These are phyloP conservation scores for Thera britannica DNA, from an alignment of 2,888 invertebrate species.

Conservation along the genomic window DNA sequence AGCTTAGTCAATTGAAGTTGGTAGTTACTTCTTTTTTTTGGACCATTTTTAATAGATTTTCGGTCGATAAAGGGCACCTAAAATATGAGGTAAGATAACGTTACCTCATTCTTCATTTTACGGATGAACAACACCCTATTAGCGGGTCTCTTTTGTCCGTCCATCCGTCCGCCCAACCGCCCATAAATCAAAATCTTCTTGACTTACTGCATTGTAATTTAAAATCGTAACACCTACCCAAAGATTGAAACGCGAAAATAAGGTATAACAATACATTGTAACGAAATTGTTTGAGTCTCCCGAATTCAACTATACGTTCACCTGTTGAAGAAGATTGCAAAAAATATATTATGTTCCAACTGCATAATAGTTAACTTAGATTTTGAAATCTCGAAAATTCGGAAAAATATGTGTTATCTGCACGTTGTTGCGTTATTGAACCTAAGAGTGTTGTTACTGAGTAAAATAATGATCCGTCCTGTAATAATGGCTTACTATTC, in stretches of 20 bases:
- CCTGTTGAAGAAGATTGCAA: neutral
- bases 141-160: slow-evolving; percentile 43
- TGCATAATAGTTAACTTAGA: neutral
- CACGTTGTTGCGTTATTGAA: neutral
- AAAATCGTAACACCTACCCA: slow-evolving; percentile 42
- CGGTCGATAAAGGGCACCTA: slow-evolving; percentile 17
- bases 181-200: slow-evolving; percentile 46
- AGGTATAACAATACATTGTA: slow-evolving; percentile 22
- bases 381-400: neutral
- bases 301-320: neutral
- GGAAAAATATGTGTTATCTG: neutral
- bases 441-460: neutral
- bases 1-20: slow-evolving; percentile 37
- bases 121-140: slow-evolving; percentile 42
- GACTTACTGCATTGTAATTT: slow-evolving; percentile 44
- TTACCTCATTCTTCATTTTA: slow-evolving; percentile 39
- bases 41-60: slow-evolving; percentile 21
- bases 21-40: slow-evolving; percentile 14
- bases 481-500: neutral
- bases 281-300: slow-evolving; percentile 18
- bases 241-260: slow-evolving; percentile 38
- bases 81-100: slow-evolving; percentile 24
- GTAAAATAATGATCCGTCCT: too few relatives aligned
- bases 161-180: slow-evolving; percentile 38
- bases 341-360: neutral